Evolutionary conservation across 2,113 vertebrate genomes (phyloP).

Genomic region (Salminus brasiliensis): DNA sequence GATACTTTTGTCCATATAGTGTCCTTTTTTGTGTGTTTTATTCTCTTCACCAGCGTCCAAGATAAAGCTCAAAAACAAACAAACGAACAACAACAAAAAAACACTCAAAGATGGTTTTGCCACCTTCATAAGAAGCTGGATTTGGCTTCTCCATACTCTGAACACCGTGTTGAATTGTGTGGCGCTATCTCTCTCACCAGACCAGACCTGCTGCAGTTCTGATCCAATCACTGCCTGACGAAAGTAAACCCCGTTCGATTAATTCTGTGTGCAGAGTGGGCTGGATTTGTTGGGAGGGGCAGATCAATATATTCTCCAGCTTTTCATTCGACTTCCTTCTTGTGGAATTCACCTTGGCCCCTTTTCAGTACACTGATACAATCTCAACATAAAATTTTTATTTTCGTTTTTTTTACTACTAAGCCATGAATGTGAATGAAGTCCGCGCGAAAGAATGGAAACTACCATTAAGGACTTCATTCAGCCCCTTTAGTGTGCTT

Average conservation of each 20-base stretch:
- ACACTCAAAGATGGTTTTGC: neutral
- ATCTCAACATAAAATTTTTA: neutral
- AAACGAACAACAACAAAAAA: neutral
- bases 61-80: neutral
- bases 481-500: neutral
- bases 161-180: neutral
- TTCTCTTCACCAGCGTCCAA: neutral
- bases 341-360: conserved; percentile 11
- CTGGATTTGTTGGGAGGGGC: too few relatives aligned
- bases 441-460: conserved; percentile 2
- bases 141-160: neutral
- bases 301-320: conserved; percentile 20
- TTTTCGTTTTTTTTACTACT: conserved; percentile 16
- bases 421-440: conserved; percentile 13
- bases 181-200: neutral
- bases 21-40: too few relatives aligned
- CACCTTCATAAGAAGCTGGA: neutral
- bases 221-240: neutral
- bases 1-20: too few relatives aligned
- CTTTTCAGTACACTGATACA: conserved; percentile 10
- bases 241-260: conserved; percentile 7
- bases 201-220: neutral
- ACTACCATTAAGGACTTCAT: neutral
- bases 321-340: conserved; percentile 9
- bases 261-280: neutral